These are phyloP conservation scores for Subacronicta megacephala DNA, from an alignment of 2,888 invertebrate genomes.

Conservation along the genomic window DNA sequence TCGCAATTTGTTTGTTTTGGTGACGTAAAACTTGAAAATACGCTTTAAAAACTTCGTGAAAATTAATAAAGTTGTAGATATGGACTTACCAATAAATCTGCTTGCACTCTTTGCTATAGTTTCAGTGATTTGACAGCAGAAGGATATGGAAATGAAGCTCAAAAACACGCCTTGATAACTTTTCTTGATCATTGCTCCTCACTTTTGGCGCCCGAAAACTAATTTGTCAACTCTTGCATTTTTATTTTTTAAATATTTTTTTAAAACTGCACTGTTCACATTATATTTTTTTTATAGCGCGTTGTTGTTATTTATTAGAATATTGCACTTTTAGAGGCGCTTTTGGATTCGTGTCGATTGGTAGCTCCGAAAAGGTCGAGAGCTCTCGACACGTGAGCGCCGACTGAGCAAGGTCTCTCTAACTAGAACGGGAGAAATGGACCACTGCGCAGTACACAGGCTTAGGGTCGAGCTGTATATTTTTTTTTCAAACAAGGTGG, in stretches of 20 bases:
- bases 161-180: constrained; percentile 85
- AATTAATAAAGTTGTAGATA: constrained; percentile 22
- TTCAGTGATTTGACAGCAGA: constrained; percentile 86
- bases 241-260: constrained; percentile 40
- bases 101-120: constrained; percentile 86
- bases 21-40: constrained; percentile 38
- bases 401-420: constrained; percentile 74
- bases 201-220: constrained; percentile 57
- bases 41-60: constrained; percentile 17
- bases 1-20: constrained; percentile 43
- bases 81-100: constrained; percentile 82
- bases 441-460: constrained; percentile 81
- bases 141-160: constrained; percentile 85
- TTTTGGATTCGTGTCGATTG: constrained; percentile 65
- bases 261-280: constrained; percentile 53
- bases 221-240: constrained; percentile 55
- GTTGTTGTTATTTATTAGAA: constrained; percentile 29
- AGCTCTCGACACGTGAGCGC: constrained; percentile 74
- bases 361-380: constrained; percentile 74
- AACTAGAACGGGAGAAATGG: constrained; percentile 68
- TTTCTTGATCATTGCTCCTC: constrained; percentile 82
- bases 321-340: constrained; percentile 48
- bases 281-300: constrained; percentile 33
- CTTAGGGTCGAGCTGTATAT: constrained; percentile 65
- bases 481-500: constrained; percentile 71